Evolutionary conservation across 2,888 invertebrate species (phyloP), one percentile per base, ranked within the genome.

Genomic region (Plutella xylostella): DNA sequence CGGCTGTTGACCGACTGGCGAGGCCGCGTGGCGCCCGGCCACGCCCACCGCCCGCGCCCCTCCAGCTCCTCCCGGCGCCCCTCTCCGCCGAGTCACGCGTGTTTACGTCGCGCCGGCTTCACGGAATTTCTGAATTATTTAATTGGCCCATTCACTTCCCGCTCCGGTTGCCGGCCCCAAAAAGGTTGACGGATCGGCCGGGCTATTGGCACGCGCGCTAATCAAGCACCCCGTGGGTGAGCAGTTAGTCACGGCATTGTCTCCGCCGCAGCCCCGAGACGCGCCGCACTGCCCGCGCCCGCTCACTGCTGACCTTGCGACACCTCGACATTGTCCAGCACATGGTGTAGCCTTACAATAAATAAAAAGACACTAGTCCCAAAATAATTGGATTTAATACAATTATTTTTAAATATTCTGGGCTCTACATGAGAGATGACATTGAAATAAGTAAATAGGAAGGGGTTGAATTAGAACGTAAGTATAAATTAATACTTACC

Each of bases 91-190:
- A 72, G 74, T 68, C 77, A 78, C 79, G 80, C 78, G 71, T 80
- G 82, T 83, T 83, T 83, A 83, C 82, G 78, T 78, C 78, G 69
- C 73, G 72, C 58, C 74, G 72, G 70, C 71, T 71, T 65, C 68
- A 71, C 74, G 77, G 14, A 77, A 79, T 80, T 80, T 79, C 76
- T 83, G 70, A 80, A 83, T 79, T 78, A 83, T 83, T 80, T 78
- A 82, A 80, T 82, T 80, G 76, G 76, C 72, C 79, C 82, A 83
- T 83, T 83, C 82, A 82, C 72, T 75, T 75, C 66, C 72, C 68
- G 60, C 76, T 74, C 73, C 76, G 71, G 76, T 72, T 72, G 65
- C 68, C 60, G 61, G 63, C 64, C 67, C 28, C 4, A 28, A 28
- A 28, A 28, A 28, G 28, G 28, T 28, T 28, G 28, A 28, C 28